phyloP scores from a whole-genome alignment of 1,140 invertebrate genomes.

The Cyrtorhinus lividipennis region DNA sequence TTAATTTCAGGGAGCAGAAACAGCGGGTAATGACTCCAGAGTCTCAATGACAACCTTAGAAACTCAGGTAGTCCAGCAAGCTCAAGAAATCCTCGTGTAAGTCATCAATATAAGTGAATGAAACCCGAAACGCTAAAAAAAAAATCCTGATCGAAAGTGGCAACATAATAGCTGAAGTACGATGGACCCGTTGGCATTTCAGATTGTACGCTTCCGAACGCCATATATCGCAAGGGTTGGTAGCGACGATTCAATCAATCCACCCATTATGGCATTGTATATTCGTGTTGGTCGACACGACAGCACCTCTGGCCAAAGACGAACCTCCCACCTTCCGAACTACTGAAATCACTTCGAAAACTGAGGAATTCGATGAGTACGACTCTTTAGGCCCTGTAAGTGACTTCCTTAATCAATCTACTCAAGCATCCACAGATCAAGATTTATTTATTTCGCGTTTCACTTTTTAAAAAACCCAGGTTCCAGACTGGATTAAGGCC shows the following conservation, averaged over 20 bases:
- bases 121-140: no score
- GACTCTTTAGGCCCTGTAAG: not conserved
- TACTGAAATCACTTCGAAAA: no score
- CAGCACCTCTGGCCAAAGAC: constrained; percentile 35
- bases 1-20: not conserved
- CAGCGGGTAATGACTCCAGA: constrained; percentile 15
- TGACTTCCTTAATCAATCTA: not conserved
- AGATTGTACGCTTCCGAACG: constrained; percentile 42
- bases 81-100: constrained; percentile 39
- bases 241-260: constrained; percentile 38
- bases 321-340: not conserved
- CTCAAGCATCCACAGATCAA: not conserved
- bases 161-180: no score
- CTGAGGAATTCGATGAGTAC: not conserved
- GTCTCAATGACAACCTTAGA: constrained; percentile 30
- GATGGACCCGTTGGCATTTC: no score
- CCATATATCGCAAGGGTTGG: constrained; percentile 38
- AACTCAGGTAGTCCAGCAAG: constrained; percentile 34
- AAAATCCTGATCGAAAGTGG: no score
- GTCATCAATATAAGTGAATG: constrained; percentile 20
- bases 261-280: constrained; percentile 42
- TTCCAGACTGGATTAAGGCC: constrained; percentile 32
- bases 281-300: constrained; percentile 46
- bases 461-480: constrained; percentile 19
- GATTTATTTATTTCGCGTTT: not conserved